Evolutionary conservation across 2,888 invertebrate species (phyloP).

Genomic region (Trichacis sp.): DNA sequence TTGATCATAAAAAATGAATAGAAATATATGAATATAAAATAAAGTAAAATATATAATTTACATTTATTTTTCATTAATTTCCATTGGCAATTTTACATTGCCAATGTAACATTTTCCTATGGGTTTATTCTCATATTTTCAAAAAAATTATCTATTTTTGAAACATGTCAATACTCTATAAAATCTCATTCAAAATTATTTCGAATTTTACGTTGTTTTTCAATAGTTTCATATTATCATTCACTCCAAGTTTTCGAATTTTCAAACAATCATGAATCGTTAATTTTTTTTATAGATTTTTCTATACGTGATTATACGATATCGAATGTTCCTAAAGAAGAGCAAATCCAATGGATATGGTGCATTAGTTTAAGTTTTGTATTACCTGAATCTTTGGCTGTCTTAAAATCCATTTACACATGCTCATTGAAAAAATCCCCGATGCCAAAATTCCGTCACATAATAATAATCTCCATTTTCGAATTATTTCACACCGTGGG

Average conservation of each 20-base stretch:
- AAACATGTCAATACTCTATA: too few species aligned
- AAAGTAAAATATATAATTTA: too few species aligned
- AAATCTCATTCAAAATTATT: too few species aligned
- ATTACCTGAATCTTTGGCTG: slow-evolving; percentile 81
- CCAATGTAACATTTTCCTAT: too few species aligned
- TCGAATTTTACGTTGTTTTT: too few species aligned
- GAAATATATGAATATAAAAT: too few species aligned
- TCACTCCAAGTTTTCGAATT: neutral
- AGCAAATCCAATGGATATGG: slow-evolving; percentile 85
- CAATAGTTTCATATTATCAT: slow-evolving; percentile 7
- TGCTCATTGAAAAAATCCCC: slow-evolving; percentile 79
- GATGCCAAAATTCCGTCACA: slow-evolving; percentile 72
- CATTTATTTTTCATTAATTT: too few species aligned
- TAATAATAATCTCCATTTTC: slow-evolving; percentile 76
- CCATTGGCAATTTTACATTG: too few species aligned
- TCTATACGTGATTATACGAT: slow-evolving; percentile 64
- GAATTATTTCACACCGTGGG: slow-evolving; percentile 86
- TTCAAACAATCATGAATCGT: too few species aligned
- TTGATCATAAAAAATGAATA: too few species aligned
- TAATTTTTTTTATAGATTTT: neutral
- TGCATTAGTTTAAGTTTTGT: slow-evolving; percentile 80
- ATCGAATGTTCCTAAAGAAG: slow-evolving; percentile 74
- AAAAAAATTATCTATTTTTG: too few species aligned
- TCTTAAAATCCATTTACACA: slow-evolving; percentile 78
- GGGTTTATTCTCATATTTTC: too few species aligned